Percentiles rank a stretch among this genome's conserved stretches.
Evolutionary conservation across 2,797 vertebrate species (phyloP).

Genomic region (Eutrigla gurnardus): DNA sequence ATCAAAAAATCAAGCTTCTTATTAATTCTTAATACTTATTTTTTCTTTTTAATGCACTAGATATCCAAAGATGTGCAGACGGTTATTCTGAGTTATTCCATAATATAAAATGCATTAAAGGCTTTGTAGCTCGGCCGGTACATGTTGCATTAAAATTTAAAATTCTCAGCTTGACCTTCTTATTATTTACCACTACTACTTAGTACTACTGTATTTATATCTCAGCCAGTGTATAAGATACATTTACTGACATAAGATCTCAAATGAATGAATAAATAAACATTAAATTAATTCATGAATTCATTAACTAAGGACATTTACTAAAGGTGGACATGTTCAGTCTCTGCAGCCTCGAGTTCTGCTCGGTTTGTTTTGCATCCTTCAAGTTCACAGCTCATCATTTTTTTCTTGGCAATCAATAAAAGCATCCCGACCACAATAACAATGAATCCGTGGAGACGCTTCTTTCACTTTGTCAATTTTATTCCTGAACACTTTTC

Average conservation of each 20-base stretch:
- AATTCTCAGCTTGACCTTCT: not conserved
- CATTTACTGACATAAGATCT: not conserved
- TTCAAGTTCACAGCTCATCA: not conserved
- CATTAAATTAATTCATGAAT: too few species aligned
- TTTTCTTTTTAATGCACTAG: not conserved
- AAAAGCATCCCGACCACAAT: not conserved
- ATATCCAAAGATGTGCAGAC: not conserved
- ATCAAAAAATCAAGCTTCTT: not conserved
- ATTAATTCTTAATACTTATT: not conserved
- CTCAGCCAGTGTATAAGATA: not conserved
- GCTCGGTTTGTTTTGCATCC: not conserved
- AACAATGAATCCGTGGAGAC: not conserved
- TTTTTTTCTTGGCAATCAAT: not conserved
- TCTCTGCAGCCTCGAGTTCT: not conserved
- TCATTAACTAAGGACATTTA: not conserved
- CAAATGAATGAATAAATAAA: not conserved
- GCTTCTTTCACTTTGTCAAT: not conserved
- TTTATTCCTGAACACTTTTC: not conserved
- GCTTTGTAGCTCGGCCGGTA: conserved; percentile 4
- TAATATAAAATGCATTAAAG: not conserved
- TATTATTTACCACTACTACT: conserved; percentile 18
- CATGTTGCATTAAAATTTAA: conserved; percentile 32
- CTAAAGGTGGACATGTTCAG: not conserved
- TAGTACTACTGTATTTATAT: conserved; percentile 16
- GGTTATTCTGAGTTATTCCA: not conserved